A percentile compares a stretch with the other conserved stretches of the same genome.
Conservation (phyloP, 2,888 invertebrate genomes). For the Lithophane socia region DNA sequence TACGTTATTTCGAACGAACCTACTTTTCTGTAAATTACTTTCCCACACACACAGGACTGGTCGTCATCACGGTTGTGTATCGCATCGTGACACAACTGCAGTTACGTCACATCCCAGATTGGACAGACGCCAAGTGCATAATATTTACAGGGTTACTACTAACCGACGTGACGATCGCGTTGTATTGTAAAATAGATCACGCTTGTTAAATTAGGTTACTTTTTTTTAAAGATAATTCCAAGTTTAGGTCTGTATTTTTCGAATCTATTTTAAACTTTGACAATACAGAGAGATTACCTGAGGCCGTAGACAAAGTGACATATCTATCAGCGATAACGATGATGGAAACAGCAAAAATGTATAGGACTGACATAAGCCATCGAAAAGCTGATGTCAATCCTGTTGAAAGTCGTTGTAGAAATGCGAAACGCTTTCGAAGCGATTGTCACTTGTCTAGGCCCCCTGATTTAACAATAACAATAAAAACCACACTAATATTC, state of each 20-base stretch:
- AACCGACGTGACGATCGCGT: neutral
- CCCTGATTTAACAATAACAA: too few relatives aligned
- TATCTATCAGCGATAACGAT: too few relatives aligned
- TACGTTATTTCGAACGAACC: neutral
- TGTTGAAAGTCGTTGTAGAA: too few relatives aligned
- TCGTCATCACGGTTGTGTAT: neutral
- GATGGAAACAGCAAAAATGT: too few relatives aligned
- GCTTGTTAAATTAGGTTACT: neutral
- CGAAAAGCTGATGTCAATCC: too few relatives aligned
- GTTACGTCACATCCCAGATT: neutral
- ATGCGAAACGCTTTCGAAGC: too few relatives aligned
- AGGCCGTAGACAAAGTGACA: too few relatives aligned
- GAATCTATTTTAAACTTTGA: neutral
- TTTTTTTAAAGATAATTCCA: too few relatives aligned
- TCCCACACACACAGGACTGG: neutral
- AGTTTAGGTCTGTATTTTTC: neutral
- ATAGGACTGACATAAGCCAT: too few relatives aligned
- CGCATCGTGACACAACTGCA: neutral
- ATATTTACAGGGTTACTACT: conserved; percentile 26
- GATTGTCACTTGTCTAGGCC: too few relatives aligned
- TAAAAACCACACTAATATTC: too few relatives aligned
- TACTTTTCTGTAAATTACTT: neutral
- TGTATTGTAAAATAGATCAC: neutral
- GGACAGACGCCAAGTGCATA: neutral
- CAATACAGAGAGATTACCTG: neutral